Conservation (phyloP, 2,888 invertebrate species). For the Nematopogon swammerdamellus region DNA sequence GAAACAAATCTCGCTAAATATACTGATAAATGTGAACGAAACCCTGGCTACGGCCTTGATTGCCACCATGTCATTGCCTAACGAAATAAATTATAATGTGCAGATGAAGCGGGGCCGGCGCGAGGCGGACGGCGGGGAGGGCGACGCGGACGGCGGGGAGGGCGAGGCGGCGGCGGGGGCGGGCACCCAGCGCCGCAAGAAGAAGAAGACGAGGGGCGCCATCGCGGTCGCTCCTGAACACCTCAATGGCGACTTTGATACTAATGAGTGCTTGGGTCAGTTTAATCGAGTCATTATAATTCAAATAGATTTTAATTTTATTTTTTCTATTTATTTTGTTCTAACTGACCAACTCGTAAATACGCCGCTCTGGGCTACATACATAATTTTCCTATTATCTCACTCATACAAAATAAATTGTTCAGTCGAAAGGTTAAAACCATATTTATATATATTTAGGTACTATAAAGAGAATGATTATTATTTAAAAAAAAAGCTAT, state of each 20-base stretch:
- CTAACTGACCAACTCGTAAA: not conserved
- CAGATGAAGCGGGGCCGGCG: slow-evolving; percentile 47
- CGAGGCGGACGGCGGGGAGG: slow-evolving; percentile 23
- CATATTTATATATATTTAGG: too few species aligned
- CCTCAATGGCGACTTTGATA: slow-evolving; percentile 43
- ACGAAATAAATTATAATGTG: too few species aligned
- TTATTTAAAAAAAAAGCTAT: too few species aligned
- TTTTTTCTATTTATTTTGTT: too few species aligned
- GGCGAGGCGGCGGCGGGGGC: slow-evolving; percentile 20
- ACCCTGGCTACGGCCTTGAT: too few species aligned
- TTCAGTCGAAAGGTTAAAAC: too few species aligned
- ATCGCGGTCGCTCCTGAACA: slow-evolving; percentile 35
- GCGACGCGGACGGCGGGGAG: slow-evolving; percentile 32
- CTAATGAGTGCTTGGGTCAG: slow-evolving; percentile 41
- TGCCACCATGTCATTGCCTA: too few species aligned
- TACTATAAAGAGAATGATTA: too few species aligned
- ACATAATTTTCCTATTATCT: too few species aligned
- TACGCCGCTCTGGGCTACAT: not conserved
- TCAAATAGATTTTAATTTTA: slow-evolving; percentile 5
- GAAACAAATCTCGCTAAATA: too few species aligned
- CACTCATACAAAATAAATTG: too few species aligned
- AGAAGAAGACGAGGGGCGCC: slow-evolving; percentile 37
- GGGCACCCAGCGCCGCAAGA: slow-evolving; percentile 28
- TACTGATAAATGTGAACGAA: too few species aligned
- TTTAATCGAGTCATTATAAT: slow-evolving; percentile 7